Conservation (phyloP, 2,797 vertebrate genomes). For the Ctenosaura bakeri region DNA sequence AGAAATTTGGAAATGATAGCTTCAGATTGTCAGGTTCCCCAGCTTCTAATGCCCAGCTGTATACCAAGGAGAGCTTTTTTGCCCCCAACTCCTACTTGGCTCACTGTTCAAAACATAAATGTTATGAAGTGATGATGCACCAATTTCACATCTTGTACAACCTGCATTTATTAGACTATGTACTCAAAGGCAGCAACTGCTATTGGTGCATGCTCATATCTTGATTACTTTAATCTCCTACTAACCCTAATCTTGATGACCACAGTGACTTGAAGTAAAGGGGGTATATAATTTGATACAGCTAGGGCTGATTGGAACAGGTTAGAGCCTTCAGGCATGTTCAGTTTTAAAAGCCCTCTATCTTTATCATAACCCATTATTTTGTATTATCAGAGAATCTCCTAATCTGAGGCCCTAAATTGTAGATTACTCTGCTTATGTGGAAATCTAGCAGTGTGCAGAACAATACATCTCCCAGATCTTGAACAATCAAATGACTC, state of each 20-base stretch:
- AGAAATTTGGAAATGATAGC: slow-evolving; percentile 13
- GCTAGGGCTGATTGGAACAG: too few species aligned
- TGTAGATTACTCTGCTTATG: background rate
- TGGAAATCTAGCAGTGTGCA: background rate
- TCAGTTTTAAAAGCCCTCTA: too few species aligned
- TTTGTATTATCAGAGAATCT: too few species aligned
- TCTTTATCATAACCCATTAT: too few species aligned
- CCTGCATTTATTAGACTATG: slow-evolving; percentile 13
- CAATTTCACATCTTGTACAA: background rate
- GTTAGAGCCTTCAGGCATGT: too few species aligned
- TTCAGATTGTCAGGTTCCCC: background rate
- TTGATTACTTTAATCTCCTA: slow-evolving; percentile 13
- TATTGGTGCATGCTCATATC: background rate
- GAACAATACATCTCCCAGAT: background rate
- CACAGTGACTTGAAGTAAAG: background rate
- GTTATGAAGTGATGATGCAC: slow-evolving; percentile 14
- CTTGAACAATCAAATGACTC: slow-evolving; percentile 10
- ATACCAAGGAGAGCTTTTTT: background rate
- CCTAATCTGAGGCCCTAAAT: too few species aligned
- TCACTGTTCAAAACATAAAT: slow-evolving; percentile 4
- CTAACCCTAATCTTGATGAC: background rate
- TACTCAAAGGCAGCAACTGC: background rate
- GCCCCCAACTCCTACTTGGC: background rate
- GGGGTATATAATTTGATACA: background rate
- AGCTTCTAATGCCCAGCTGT: slow-evolving; percentile 10